These are phyloP conservation scores for Lochmaea capreae DNA, from an alignment of 2,888 invertebrate genomes.

Conservation along the genomic window DNA sequence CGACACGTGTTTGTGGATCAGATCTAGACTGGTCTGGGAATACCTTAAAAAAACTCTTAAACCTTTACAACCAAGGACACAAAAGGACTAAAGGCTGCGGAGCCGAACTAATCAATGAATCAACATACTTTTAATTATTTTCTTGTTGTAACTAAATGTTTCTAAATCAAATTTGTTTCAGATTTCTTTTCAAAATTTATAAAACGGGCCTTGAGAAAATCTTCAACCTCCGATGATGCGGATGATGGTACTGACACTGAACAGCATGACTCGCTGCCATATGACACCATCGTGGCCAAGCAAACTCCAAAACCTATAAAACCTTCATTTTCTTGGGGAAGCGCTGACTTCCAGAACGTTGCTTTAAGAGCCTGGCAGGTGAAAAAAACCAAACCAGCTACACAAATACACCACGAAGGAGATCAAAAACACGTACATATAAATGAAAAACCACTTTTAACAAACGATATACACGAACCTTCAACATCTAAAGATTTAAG, in stretches of 20 bases:
- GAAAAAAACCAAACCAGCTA: constrained; percentile 27
- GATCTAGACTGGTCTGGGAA: no score
- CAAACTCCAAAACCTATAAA: constrained; percentile 25
- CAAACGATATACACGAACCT: constrained; percentile 8
- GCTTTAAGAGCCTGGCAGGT: constrained; percentile 41
- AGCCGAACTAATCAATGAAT: no score
- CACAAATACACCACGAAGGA: constrained; percentile 6
- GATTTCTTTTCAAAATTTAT: constrained; percentile 73
- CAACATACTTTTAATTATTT: neutral
- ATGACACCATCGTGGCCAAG: constrained; percentile 62
- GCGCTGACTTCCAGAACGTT: constrained; percentile 46
- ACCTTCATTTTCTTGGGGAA: constrained; percentile 45
- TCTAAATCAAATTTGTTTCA: constrained; percentile 45
- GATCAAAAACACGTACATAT: constrained; percentile 26
- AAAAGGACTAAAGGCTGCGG: no score
- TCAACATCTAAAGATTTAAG: constrained; percentile 20
- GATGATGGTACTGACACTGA: constrained; percentile 77
- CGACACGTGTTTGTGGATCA: no score
- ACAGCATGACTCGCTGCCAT: constrained; percentile 77
- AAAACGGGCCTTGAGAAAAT: constrained; percentile 71
- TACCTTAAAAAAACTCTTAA: no score
- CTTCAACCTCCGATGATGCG: constrained; percentile 69
- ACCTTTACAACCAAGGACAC: no score
- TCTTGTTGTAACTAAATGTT: neutral
- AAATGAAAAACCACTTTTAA: constrained; percentile 11